Conservation (phyloP, 2,888 invertebrate species). For the Synergus umbraculus region DNA sequence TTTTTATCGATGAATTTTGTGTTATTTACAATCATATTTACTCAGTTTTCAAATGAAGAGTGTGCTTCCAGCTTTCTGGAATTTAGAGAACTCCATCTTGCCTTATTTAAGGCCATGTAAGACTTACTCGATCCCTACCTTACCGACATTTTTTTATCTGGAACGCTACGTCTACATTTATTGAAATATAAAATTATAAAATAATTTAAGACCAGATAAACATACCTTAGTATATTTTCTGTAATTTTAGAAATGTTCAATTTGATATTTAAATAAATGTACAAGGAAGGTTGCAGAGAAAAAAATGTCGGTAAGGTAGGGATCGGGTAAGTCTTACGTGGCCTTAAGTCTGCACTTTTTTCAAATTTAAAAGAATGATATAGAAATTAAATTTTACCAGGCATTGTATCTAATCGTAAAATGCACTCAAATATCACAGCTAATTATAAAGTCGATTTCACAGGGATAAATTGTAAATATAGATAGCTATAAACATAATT, state of each 20-base stretch:
- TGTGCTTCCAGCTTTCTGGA: conserved; percentile 34
- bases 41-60: not conserved
- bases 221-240: too few species aligned
- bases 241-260: too few species aligned
- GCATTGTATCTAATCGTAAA: not conserved
- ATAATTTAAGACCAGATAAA: too few species aligned
- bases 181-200: too few species aligned
- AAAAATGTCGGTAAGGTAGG: too few species aligned
- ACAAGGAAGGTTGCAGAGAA: too few species aligned
- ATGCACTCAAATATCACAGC: conserved; percentile 2
- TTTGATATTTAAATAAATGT: too few species aligned
- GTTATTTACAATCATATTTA: not conserved
- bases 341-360: not conserved
- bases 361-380: not conserved
- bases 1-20: not conserved
- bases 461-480: conserved; percentile 36
- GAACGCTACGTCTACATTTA: too few species aligned
- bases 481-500: conserved; percentile 31
- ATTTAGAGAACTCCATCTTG: not conserved
- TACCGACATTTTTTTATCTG: too few species aligned
- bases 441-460: conserved; percentile 24
- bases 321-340: too few species aligned
- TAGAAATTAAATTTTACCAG: not conserved
- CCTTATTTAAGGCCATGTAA: not conserved
- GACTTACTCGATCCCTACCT: too few species aligned